phyloP scores from a whole-genome alignment of 1,140 invertebrate species.

The Apis laboriosa region DNA sequence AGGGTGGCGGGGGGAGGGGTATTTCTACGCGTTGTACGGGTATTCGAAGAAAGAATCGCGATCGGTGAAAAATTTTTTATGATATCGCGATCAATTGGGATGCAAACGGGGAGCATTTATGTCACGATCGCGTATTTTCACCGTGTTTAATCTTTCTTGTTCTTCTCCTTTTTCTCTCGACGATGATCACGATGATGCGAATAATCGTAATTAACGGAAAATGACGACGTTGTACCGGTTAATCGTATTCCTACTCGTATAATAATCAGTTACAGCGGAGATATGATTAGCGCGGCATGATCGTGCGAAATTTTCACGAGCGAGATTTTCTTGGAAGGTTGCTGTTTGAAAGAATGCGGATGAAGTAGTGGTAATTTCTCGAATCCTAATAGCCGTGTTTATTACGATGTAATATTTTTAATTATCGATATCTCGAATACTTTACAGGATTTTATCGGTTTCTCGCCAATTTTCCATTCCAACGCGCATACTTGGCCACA shows the following conservation, averaged over 20 bases:
- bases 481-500: background rate
- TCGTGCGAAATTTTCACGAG: slow-evolving; percentile 32
- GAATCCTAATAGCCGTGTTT: slow-evolving; percentile 4
- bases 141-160: too few relatives aligned
- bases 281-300: background rate
- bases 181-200: too few relatives aligned
- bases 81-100: too few relatives aligned
- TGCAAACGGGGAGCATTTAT: too few relatives aligned
- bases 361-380: background rate
- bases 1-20: too few relatives aligned
- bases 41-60: too few relatives aligned
- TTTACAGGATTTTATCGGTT: background rate
- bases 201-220: background rate
- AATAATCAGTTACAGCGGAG: background rate
- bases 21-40: too few relatives aligned
- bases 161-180: background rate
- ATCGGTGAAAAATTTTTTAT: too few relatives aligned
- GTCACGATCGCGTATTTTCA: too few relatives aligned
- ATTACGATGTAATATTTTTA: background rate
- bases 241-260: background rate
- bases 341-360: background rate
- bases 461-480: background rate
- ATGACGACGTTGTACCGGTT: background rate
- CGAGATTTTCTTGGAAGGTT: slow-evolving; percentile 1
- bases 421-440: background rate